Evolutionary conservation across 1,140 invertebrate genomes (phyloP).

Genomic region (Scylla paramamosain): DNA sequence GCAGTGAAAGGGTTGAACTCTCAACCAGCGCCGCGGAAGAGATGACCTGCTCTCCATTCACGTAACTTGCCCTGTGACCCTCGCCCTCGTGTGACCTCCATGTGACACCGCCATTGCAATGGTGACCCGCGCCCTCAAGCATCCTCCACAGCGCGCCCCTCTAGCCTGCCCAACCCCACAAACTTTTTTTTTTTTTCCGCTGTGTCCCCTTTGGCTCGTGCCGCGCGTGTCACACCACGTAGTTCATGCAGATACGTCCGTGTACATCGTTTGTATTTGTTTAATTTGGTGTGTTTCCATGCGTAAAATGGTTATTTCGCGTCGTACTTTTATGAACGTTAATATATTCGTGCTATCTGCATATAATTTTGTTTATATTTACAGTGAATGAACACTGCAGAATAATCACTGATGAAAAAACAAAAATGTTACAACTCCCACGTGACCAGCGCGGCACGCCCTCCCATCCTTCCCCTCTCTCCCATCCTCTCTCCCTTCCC

Average conservation of each 20-base stretch:
- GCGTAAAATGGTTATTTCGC: not conserved
- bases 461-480: not conserved
- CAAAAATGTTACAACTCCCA: constrained; percentile 3
- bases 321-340: not conserved
- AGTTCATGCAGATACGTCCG: too few relatives aligned
- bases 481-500: not conserved
- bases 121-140: too few relatives aligned
- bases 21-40: too few relatives aligned
- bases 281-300: not conserved
- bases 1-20: too few relatives aligned
- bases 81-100: too few relatives aligned
- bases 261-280: not conserved
- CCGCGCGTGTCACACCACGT: too few relatives aligned
- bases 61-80: too few relatives aligned
- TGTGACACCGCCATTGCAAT: too few relatives aligned
- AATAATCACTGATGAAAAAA: constrained; percentile 9
- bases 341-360: not conserved
- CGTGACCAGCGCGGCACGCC: not conserved
- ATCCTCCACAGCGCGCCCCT: too few relatives aligned
- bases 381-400: not conserved
- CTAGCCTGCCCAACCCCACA: too few relatives aligned
- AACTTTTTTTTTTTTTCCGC: not conserved
- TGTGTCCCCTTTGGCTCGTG: too few relatives aligned
- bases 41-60: too few relatives aligned
- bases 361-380: not conserved